Percentiles rank a stretch among this genome's conserved stretches.
Conservation (phyloP, 1,140 invertebrate genomes). For the Drosophila subpulchrella region DNA sequence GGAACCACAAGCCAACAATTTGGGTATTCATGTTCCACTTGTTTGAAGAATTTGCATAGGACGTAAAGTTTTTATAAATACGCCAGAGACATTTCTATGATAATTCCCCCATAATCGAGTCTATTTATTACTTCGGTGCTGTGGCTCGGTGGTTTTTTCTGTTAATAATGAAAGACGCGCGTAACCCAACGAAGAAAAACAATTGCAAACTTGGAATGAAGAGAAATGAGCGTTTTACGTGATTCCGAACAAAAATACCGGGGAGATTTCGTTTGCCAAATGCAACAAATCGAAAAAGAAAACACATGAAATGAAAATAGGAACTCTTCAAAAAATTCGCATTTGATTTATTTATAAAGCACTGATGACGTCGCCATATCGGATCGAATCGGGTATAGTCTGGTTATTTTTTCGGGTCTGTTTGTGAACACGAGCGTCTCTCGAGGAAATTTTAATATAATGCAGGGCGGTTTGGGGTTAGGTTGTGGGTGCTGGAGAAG, state of each 20-base stretch:
- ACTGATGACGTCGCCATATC: constrained; percentile 48
- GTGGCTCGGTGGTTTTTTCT: constrained; percentile 9
- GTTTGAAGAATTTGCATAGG: constrained; percentile 30
- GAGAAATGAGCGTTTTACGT: constrained; percentile 66
- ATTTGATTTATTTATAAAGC: constrained; percentile 59
- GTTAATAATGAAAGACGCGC: constrained; percentile 49
- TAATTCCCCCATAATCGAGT: constrained; percentile 56
- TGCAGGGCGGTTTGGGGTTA: not conserved
- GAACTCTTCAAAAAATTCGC: constrained; percentile 19
- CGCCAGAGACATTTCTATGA: constrained; percentile 27
- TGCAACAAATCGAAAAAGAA: constrained; percentile 27
- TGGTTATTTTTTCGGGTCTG: constrained; percentile 23
- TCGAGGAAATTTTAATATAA: constrained; percentile 16
- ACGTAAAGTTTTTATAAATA: constrained; percentile 5
- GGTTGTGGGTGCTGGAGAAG: constrained; percentile 15
- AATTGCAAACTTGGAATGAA: constrained; percentile 56
- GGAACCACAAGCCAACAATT: constrained; percentile 16
- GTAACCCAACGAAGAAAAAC: constrained; percentile 18
- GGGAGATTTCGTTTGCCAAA: constrained; percentile 3
- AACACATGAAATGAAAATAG: constrained; percentile 12
- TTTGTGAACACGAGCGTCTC: constrained; percentile 32
- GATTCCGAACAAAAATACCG: constrained; percentile 21
- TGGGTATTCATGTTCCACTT: constrained; percentile 33
- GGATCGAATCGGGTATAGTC: constrained; percentile 12
- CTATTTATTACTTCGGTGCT: constrained; percentile 37